These are phyloP conservation scores for Pelusios castaneus DNA, from an alignment of 2,113 vertebrate species.

Conservation along the genomic window DNA sequence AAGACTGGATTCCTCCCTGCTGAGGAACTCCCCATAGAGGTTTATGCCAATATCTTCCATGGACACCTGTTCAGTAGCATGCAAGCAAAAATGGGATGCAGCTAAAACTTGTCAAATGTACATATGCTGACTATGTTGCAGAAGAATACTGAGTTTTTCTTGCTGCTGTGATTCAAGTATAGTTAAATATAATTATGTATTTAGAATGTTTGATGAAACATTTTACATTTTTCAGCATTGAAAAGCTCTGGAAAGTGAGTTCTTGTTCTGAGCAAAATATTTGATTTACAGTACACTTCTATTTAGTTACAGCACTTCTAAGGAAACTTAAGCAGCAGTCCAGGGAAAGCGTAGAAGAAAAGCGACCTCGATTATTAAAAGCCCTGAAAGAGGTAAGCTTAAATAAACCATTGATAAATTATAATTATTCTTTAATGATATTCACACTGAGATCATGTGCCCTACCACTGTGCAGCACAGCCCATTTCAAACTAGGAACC, in stretches of 20 bases:
- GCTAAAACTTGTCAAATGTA: background rate
- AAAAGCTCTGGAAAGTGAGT: background rate
- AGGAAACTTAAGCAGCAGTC: conserved; percentile 98
- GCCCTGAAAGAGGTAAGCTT: conserved; percentile 93
- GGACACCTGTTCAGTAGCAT: rapidly evolving
- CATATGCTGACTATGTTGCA: background rate
- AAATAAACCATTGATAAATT: background rate
- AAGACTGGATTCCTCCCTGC: background rate
- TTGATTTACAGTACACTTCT: background rate
- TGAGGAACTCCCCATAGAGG: background rate
- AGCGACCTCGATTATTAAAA: conserved; percentile 95
- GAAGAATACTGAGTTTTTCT: background rate
- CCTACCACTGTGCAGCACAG: background rate
- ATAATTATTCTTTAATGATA: background rate
- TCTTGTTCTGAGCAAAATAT: background rate
- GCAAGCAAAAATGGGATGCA: background rate
- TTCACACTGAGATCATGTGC: background rate
- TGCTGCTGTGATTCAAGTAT: background rate
- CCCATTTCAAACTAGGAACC: background rate
- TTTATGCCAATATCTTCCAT: rapidly evolving
- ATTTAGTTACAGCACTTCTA: conserved; percentile 94
- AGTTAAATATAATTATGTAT: background rate
- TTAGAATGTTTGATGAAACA: background rate
- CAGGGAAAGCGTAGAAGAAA: conserved; percentile 98
- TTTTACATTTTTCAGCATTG: background rate